phyloP scores from a whole-genome alignment of 2,888 invertebrate species.

The Minunthozetes semirufus region DNA sequence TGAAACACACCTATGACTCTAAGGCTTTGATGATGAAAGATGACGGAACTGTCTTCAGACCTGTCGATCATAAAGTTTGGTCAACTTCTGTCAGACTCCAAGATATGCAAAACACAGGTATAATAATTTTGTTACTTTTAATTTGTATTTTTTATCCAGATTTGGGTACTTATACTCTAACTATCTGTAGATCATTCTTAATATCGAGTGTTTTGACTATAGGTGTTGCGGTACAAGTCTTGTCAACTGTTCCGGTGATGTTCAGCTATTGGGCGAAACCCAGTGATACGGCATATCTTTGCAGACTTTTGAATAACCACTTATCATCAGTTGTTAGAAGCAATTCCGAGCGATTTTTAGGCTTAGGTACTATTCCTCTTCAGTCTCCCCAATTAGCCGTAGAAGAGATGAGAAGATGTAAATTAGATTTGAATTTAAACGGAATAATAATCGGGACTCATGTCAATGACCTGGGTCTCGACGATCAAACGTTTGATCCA shows the following conservation, averaged over 20 bases:
- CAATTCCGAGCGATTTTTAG: conserved; percentile 52
- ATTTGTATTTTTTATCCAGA: neutral
- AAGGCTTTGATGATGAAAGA: conserved; percentile 52
- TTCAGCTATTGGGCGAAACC: conserved; percentile 57
- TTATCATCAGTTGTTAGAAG: conserved; percentile 50
- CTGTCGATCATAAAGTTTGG: conserved; percentile 55
- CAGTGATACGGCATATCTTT: conserved; percentile 52
- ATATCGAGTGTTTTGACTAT: no score
- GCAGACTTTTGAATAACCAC: conserved; percentile 53
- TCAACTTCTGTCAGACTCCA: conserved; percentile 50
- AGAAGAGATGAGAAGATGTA: conserved; percentile 52
- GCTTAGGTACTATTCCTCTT: conserved; percentile 55
- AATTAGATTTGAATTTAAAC: conserved; percentile 49
- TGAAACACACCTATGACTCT: conserved; percentile 47
- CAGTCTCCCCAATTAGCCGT: conserved; percentile 53
- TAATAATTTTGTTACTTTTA: neutral
- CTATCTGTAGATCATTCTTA: neutral
- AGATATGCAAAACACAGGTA: conserved; percentile 53
- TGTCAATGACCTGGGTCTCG: conserved; percentile 55
- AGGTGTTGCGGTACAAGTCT: conserved; percentile 53
- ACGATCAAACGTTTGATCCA: conserved; percentile 51
- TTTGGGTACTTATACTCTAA: neutral
- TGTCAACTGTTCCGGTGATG: conserved; percentile 58
- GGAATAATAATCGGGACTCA: conserved; percentile 56
- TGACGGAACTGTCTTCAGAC: conserved; percentile 52